These are phyloP conservation scores for Pseudorhombus dupliciocellatus DNA, from an alignment of 2,113 vertebrate genomes.

Conservation along the genomic window DNA sequence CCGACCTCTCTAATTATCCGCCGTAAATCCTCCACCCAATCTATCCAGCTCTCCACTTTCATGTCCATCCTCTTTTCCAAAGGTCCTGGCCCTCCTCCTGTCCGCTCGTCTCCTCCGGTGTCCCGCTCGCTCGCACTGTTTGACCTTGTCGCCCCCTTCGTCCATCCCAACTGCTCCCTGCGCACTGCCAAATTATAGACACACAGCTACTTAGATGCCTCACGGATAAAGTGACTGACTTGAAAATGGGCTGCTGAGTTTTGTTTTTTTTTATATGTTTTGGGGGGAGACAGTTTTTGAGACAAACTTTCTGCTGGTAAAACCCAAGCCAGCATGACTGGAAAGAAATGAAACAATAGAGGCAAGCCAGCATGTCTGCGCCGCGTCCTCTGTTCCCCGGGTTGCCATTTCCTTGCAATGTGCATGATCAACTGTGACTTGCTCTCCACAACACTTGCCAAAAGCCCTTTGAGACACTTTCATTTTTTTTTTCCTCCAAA, in stretches of 20 bases:
- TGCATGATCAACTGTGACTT: conserved; percentile 57
- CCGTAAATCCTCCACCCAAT: conserved; percentile 14
- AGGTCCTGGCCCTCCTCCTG: conserved; percentile 21
- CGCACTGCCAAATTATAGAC: conserved; percentile 1
- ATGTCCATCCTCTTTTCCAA: conserved; percentile 14
- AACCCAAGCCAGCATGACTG: conserved; percentile 13
- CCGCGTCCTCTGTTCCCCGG: conserved; percentile 26
- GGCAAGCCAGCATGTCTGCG: conserved; percentile 44
- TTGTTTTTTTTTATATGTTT: conserved; percentile 21
- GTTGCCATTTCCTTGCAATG: conserved; percentile 43
- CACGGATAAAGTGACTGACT: not conserved
- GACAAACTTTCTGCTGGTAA: conserved; percentile 5
- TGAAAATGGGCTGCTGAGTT: not conserved
- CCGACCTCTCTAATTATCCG: conserved; percentile 58
- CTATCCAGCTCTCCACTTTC: not conserved
- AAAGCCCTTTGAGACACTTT: conserved; percentile 17
- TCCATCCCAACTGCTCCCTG: conserved; percentile 8
- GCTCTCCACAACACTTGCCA: conserved; percentile 21
- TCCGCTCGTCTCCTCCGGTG: conserved; percentile 7
- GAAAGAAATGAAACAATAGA: conserved; percentile 27
- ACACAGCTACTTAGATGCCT: not conserved
- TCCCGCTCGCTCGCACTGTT: conserved; percentile 3
- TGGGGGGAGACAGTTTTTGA: conserved; percentile 15
- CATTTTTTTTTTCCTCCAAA: not conserved
- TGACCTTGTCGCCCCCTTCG: conserved; percentile 9